These are phyloP conservation scores for Formica selysi DNA, from an alignment of 1,140 invertebrate species.

Conservation along the genomic window DNA sequence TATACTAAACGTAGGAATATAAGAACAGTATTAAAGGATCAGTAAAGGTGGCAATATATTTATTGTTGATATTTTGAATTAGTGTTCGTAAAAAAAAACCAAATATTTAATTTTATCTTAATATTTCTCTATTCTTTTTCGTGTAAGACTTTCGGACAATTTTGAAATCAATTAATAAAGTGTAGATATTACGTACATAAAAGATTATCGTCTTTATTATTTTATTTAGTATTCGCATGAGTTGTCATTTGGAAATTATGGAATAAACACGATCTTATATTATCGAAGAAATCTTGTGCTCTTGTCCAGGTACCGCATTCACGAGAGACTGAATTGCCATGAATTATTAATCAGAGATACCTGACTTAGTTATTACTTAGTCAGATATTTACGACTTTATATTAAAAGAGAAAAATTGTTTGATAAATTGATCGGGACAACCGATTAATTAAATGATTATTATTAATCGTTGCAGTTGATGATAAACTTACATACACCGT, in stretches of 20 bases:
- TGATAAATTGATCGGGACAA: conserved; percentile 22
- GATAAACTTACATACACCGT: not conserved
- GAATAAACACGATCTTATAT: conserved; percentile 14
- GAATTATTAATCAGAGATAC: conserved; percentile 28
- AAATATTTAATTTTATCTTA: too few relatives aligned
- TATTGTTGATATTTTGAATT: too few relatives aligned
- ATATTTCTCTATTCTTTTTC: not conserved
- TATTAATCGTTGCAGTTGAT: conserved; percentile 17
- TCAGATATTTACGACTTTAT: not conserved
- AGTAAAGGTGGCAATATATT: too few relatives aligned
- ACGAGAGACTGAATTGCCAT: not conserved
- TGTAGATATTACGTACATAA: not conserved
- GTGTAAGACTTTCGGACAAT: not conserved
- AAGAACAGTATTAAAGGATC: not conserved
- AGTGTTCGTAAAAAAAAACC: too few relatives aligned
- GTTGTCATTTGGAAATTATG: not conserved
- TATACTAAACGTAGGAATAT: not conserved
- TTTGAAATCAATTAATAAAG: conserved; percentile 13
- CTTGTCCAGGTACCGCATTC: conserved; percentile 25
- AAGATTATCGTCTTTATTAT: not conserved
- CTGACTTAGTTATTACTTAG: conserved; percentile 32
- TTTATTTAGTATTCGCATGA: conserved; percentile 33
- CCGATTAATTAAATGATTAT: conserved; percentile 43
- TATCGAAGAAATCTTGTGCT: conserved; percentile 31
- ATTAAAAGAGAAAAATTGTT: conserved; percentile 16